Base-by-base conservation (phyloP, 1,140 invertebrate genomes). In the Dermatophagoides farinae region DNA sequence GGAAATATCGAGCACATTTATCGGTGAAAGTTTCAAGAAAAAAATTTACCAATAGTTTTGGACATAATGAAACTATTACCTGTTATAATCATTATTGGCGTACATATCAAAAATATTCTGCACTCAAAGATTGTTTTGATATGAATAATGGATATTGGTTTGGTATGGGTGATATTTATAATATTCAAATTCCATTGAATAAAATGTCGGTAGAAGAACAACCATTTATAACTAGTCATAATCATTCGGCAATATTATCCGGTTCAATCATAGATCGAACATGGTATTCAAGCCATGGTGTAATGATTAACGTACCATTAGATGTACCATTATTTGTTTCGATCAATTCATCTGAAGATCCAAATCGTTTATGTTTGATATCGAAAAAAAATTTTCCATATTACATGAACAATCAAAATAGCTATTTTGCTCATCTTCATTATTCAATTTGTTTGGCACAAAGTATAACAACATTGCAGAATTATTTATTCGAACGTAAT, bases 31-130 rank as follows among this genome's bases (percentile, higher is more conserved):
- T 20, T 23, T 39, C 38, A 39, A 16, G 53, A 18, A 12, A 55
- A 44, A 55, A 55, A 11, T 55, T 25, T 44, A 39, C 14, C n/a
- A 62, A 46, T 41, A 59, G 39, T 18, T 37, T 52, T 5, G 59
- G 63, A 37, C 60, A 64, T 16, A 38, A 55, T 25, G 61, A 63
- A 31, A 18, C 60, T 18, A 60, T 67, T 38, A 66, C 60, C 50
- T 91, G 88, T 66, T 89, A 89, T 65, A 79, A 80, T 20, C 71
- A 89, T 0, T 77, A 81, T n/a, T 91, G 87, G 87, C 77, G 85
- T 67, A 80, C 84, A 23, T 61, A 73, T 20, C 22, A 62, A 23
- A 70, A 85, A 1, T 72, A 54, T 22, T 72, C 20, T 69, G 77
- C 16, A 71, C 82, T 85, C 0, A 83, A 79, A 9, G 88, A 91